Conservation (phyloP, 2,113 vertebrate genomes). For the Lagopus leucura region DNA sequence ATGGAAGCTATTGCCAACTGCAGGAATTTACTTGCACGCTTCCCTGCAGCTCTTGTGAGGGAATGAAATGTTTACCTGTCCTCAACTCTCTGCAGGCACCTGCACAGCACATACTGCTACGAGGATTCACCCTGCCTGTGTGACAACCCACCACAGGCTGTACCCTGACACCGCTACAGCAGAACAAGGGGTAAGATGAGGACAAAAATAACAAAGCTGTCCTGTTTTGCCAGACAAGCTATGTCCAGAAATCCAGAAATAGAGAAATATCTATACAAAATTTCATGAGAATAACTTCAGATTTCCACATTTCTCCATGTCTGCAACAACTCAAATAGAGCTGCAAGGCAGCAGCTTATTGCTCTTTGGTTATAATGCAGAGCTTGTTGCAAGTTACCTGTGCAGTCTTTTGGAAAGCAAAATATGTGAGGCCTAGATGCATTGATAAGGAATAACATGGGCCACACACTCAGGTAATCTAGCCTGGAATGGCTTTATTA, state of each 20-base stretch:
- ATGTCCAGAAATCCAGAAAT: not conserved
- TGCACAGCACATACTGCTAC: not conserved
- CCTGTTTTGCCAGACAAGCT: not conserved
- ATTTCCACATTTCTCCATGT: not conserved
- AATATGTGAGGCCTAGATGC: not conserved
- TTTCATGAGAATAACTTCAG: not conserved
- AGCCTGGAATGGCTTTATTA: not conserved
- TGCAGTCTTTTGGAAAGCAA: not conserved
- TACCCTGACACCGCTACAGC: not conserved
- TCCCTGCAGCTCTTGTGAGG: not conserved
- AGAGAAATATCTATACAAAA: not conserved
- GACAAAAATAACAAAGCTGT: not conserved
- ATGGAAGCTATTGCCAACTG: not conserved
- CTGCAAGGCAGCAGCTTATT: fast-evolving
- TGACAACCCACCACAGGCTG: not conserved
- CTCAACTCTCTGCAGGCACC: not conserved
- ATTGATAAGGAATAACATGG: not conserved
- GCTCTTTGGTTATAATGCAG: not conserved
- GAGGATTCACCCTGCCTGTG: not conserved
- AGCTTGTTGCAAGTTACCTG: not conserved
- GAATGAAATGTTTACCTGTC: not conserved
- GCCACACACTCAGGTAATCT: not conserved
- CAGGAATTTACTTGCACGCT: not conserved
- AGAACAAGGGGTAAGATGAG: not conserved
- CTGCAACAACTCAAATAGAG: fast-evolving